These are phyloP conservation scores for Mystacides longicornis DNA, from an alignment of 2,888 invertebrate genomes.

Conservation along the genomic window DNA sequence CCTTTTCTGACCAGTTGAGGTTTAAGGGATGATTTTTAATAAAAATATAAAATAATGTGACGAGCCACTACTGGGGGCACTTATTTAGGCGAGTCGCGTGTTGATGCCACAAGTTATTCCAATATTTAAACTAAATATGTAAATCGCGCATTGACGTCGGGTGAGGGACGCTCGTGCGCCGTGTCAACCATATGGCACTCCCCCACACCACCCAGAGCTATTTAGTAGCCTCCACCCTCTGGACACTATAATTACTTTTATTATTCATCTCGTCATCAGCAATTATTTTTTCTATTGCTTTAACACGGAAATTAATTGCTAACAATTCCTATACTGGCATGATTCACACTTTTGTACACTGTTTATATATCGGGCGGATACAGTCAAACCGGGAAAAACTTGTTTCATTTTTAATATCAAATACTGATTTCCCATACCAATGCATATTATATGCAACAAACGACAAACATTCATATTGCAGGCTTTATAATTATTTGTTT, in stretches of 20 bases:
- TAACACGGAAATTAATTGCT: conserved; percentile 25
- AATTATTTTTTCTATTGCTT: conserved; percentile 17
- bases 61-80: conserved; percentile 5
- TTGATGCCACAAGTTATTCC: conserved; percentile 22
- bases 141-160: conserved; percentile 22
- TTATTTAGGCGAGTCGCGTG: conserved; percentile 11
- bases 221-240: neutral
- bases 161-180: conserved; percentile 8
- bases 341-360: conserved; percentile 24
- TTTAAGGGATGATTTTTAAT: too few species aligned
- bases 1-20: too few species aligned
- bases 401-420: too few species aligned
- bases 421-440: too few species aligned
- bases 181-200: conserved; percentile 13
- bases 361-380: too few species aligned
- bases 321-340: conserved; percentile 22
- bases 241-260: too few species aligned
- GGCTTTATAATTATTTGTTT: too few species aligned
- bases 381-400: too few species aligned
- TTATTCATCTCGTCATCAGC: conserved; percentile 10
- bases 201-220: too few species aligned
- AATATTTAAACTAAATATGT: conserved; percentile 26
- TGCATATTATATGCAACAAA: too few species aligned
- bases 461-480: too few species aligned
- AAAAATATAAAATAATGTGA: too few species aligned